Base-by-base conservation (phyloP, 2,113 vertebrate species). In the Bungarus multicinctus region DNA sequence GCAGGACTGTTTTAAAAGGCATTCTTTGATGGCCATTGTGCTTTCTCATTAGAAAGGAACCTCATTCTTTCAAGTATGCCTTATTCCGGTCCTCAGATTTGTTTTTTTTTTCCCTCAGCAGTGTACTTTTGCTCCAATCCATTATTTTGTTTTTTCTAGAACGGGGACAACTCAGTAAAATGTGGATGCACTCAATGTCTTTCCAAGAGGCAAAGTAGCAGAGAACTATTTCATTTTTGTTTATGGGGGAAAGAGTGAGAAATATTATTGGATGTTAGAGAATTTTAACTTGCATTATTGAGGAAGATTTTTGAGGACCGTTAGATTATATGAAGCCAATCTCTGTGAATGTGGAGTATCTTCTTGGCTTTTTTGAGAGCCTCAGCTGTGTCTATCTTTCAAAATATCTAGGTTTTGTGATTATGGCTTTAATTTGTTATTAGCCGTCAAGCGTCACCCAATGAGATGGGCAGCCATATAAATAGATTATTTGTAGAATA, bases 51-150 rank as follows among this genome's bases (percentile, higher is more conserved):
- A 81, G 69, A 22, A 81, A 81, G 60, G 20, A 39, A 39, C 2
- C 16, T 74, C 5, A 20, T 39, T 74, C 69, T 74, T 74, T 74
- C 69, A 74, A 74, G 5, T 20, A 74, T 39, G 5, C 16, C 69
- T 39, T 74, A 39, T 74, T 74, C n/a, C 16, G 2, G n/a, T 34
- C 14, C n/a, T 69, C 1, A 0, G 64, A 30, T 74, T 74, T 39
- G 1, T 5, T 69, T 16, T n/a, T 16, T 0, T 12, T 12, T 30
- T 0, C 5, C 25, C 3, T n/a, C n/a, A 74, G n/a, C n/a, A 74
- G 2, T 6, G n/a, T 5, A 34, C 2, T 74, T 74, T 34, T 3
- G 5, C 39, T 74, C 69, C 69, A 39, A 74, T 20, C 69, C 69
- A 39, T 74, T 34, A 39, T 74, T 14, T 74, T 74, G 5, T 7